Evolutionary conservation across 1,140 invertebrate genomes (phyloP).

Genomic region (Drosophila tsacasi): DNA sequence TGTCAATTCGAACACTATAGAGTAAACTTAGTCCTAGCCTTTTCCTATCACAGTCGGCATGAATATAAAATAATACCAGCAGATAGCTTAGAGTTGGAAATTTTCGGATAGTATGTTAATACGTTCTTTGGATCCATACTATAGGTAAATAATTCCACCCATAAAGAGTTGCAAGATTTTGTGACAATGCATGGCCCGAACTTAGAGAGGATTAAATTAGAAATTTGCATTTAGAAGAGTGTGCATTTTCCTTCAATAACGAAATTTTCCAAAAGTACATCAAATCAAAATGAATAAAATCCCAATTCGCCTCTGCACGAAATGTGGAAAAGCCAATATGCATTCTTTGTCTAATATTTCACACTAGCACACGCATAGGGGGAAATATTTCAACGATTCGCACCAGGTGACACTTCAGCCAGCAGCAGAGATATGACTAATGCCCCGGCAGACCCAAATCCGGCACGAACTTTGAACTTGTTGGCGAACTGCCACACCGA

Average conservation of each 20-base stretch:
- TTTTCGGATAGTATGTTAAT: too few species aligned
- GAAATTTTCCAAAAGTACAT: neutral
- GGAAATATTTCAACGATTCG: neutral
- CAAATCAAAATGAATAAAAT: neutral
- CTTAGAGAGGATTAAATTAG: too few species aligned
- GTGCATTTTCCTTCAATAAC: neutral
- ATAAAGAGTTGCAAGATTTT: too few species aligned
- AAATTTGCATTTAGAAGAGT: too few species aligned
- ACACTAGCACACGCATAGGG: neutral
- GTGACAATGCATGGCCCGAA: too few species aligned
- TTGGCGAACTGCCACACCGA: neutral
- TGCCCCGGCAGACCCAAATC: constrained; percentile 8
- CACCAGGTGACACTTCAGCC: constrained; percentile 4
- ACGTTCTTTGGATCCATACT: too few species aligned
- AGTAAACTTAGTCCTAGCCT: too few species aligned
- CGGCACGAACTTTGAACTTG: constrained; percentile 15
- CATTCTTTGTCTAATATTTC: constrained; percentile 3
- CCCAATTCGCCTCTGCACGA: neutral
- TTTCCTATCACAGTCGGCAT: too few species aligned
- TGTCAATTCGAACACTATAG: too few species aligned
- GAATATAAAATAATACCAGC: too few species aligned
- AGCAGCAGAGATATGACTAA: constrained; percentile 15
- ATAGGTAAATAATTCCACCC: too few species aligned
- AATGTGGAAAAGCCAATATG: neutral
- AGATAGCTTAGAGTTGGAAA: too few species aligned